Conservation (phyloP, 2,888 invertebrate genomes). For the Dynastes hyllus region DNA sequence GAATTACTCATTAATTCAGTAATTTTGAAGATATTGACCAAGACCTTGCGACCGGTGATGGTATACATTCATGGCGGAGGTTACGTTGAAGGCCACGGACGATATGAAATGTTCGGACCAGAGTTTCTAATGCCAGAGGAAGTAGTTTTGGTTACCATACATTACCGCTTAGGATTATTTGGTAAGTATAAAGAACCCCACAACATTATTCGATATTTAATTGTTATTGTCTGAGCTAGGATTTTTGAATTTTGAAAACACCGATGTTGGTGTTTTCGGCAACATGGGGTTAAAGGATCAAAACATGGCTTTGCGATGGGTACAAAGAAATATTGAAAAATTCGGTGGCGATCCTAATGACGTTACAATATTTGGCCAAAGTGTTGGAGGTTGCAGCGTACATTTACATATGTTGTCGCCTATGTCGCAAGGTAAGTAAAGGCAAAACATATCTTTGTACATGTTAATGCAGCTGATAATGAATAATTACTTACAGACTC, state of each 20-base stretch:
- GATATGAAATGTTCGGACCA: constrained; percentile 39
- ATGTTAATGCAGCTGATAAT: background rate
- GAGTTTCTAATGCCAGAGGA: constrained; percentile 72
- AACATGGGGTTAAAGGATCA: constrained; percentile 72
- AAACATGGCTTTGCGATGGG: constrained; percentile 70
- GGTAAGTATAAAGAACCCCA: constrained; percentile 29
- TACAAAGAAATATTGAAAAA: constrained; percentile 68
- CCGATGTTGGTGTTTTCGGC: constrained; percentile 69
- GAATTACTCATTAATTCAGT: background rate
- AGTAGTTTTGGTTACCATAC: constrained; percentile 71
- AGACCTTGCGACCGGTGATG: constrained; percentile 39
- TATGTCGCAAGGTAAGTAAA: constrained; percentile 63
- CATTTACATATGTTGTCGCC: constrained; percentile 71
- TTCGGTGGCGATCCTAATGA: constrained; percentile 71
- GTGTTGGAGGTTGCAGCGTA: constrained; percentile 70
- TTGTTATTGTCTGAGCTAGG: constrained; percentile 59
- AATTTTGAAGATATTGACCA: constrained; percentile 30
- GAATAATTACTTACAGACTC: too few species aligned
- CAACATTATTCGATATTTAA: too few species aligned
- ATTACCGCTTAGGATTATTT: constrained; percentile 72
- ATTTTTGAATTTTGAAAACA: constrained; percentile 69
- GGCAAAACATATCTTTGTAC: background rate
- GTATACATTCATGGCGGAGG: constrained; percentile 44
- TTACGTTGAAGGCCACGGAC: constrained; percentile 7
- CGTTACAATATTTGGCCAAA: constrained; percentile 71